A percentile compares a stretch with the other conserved stretches of the same genome.
These are phyloP conservation scores for Ditylenchus dipsaci DNA, from an alignment of 1,140 invertebrate species.

Conservation along the genomic window DNA sequence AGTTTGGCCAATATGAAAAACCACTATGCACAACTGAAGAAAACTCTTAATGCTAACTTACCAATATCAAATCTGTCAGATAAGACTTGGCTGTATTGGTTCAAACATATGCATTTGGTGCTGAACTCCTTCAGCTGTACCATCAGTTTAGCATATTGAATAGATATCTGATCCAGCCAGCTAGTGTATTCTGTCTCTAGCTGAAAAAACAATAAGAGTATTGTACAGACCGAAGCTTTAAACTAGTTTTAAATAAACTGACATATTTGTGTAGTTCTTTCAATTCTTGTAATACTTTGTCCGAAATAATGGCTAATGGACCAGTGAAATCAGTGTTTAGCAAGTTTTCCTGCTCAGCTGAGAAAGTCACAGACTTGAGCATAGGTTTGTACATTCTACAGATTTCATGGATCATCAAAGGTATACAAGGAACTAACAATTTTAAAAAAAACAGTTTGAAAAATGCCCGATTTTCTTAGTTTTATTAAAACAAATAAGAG, in stretches of 20 bases:
- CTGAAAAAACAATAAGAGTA: too few relatives aligned
- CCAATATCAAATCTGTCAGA: too few relatives aligned
- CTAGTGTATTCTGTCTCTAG: neutral
- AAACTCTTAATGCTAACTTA: too few relatives aligned
- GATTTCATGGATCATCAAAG: too few relatives aligned
- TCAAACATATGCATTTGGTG: neutral
- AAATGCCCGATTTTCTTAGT: too few relatives aligned
- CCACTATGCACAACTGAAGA: too few relatives aligned
- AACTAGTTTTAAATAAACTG: neutral
- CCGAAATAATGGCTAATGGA: neutral
- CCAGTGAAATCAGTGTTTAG: neutral
- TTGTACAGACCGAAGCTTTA: too few relatives aligned
- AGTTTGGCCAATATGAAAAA: too few relatives aligned
- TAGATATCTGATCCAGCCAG: neutral
- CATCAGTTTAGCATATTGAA: neutral
- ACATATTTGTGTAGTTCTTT: constrained; percentile 1
- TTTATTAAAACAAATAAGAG: too few relatives aligned
- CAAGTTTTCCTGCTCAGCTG: neutral
- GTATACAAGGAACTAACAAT: too few relatives aligned
- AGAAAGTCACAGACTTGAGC: neutral
- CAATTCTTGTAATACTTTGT: neutral
- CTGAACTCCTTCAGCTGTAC: neutral
- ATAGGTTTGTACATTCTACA: constrained; percentile 2
- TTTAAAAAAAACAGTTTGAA: too few relatives aligned
- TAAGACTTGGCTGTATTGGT: too few relatives aligned